A percentile compares a stretch with the other conserved stretches of the same genome.
Conservation (phyloP, 2,888 invertebrate species). For the Tuberolachnus salignus region DNA sequence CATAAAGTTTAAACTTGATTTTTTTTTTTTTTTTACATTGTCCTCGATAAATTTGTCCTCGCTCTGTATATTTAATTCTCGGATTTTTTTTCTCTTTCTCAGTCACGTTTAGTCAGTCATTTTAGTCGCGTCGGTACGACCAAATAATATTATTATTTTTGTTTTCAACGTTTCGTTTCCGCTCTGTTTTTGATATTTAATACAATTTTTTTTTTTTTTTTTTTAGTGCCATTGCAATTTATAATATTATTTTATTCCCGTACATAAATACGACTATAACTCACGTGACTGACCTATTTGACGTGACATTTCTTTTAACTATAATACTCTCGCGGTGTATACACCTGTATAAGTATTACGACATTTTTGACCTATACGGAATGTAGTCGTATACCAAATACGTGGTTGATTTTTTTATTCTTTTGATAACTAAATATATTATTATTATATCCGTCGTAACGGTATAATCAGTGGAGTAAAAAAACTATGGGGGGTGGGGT, state of each 20-base stretch:
- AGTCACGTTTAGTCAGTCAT: no score
- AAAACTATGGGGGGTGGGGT: no score
- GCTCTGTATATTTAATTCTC: no score
- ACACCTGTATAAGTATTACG: not conserved
- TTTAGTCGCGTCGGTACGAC: no score
- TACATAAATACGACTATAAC: slow-evolving; percentile 6
- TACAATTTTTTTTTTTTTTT: no score
- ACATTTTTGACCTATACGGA: slow-evolving; percentile 29
- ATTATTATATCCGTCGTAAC: slow-evolving; percentile 1
- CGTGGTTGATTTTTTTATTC: not conserved
- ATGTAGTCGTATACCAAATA: slow-evolving; percentile 1
- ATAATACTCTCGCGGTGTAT: not conserved
- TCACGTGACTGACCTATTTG: slow-evolving; percentile 32
- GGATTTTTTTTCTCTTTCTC: no score
- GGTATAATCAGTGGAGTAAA: no score
- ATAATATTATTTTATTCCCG: not conserved
- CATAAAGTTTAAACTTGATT: no score
- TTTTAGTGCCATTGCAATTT: not conserved
- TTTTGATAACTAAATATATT: not conserved
- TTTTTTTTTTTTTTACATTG: no score
- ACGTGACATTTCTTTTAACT: slow-evolving; percentile 32
- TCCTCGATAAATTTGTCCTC: no score
- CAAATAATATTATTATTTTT: no score
- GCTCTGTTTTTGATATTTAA: not conserved
- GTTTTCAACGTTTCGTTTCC: not conserved